These are phyloP conservation scores for Thumatha senex DNA, from an alignment of 2,888 invertebrate species.

Conservation along the genomic window DNA sequence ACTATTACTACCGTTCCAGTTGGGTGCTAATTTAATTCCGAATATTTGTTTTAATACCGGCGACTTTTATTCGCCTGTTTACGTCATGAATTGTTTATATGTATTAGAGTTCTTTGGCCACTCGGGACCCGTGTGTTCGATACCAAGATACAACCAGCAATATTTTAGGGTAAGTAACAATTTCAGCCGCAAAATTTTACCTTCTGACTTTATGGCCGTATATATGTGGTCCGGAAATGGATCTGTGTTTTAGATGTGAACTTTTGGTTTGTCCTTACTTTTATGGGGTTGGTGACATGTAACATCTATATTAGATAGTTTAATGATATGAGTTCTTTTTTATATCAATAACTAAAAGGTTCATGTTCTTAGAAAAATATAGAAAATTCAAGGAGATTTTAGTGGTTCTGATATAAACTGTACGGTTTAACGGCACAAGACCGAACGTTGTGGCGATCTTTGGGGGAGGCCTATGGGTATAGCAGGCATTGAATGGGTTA, in stretches of 20 bases:
- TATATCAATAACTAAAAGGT: too few relatives aligned
- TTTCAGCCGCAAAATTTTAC: conserved; percentile 29
- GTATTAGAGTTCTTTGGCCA: conserved; percentile 20
- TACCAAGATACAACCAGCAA: conserved; percentile 19
- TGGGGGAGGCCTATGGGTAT: too few relatives aligned
- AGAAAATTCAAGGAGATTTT: too few relatives aligned
- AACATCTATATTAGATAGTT: neutral
- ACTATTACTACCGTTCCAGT: conserved; percentile 31
- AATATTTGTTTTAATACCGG: conserved; percentile 33
- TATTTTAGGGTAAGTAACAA: conserved; percentile 35
- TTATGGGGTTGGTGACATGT: neutral
- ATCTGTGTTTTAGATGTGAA: conserved; percentile 18
- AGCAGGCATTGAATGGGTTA: too few relatives aligned
- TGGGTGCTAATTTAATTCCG: conserved; percentile 35
- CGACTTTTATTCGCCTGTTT: conserved; percentile 36
- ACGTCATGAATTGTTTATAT: conserved; percentile 39
- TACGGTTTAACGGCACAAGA: too few relatives aligned
- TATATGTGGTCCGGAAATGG: conserved; percentile 21
- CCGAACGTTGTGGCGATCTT: too few relatives aligned
- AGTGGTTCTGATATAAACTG: too few relatives aligned
- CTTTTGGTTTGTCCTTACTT: conserved; percentile 13
- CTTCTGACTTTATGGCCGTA: conserved; percentile 30
- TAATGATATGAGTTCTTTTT: neutral
- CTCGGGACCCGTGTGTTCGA: conserved; percentile 20
- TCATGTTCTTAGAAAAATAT: too few relatives aligned